Percentiles rank a stretch among this genome's conserved stretches.
Evolutionary conservation across 2,797 vertebrate genomes (phyloP).

Genomic region (Taenioides sp.): DNA sequence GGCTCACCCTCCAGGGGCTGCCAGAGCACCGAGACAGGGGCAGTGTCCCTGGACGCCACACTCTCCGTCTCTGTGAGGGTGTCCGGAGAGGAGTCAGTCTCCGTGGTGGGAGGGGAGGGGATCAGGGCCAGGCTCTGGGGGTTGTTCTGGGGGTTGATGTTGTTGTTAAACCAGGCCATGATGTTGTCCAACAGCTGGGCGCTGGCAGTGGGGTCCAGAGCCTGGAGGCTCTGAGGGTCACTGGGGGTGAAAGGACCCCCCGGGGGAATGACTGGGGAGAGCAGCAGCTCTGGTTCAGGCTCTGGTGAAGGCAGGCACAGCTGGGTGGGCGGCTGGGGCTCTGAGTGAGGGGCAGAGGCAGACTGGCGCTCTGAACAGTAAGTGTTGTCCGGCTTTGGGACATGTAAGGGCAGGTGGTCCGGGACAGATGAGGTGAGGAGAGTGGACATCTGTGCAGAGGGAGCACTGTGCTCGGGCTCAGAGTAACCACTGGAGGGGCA

Average conservation of each 20-base stretch:
- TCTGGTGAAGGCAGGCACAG: conserved; percentile 75
- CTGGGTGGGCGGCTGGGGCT: conserved; percentile 54
- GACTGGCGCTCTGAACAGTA: conserved; percentile 54
- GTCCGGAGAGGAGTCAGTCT: conserved; percentile 70
- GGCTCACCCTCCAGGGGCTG: conserved; percentile 71
- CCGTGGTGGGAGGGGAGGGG: conserved; percentile 77
- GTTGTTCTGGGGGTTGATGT: conserved; percentile 97
- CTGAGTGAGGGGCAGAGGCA: conserved; percentile 32
- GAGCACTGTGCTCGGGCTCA: conserved; percentile 52
- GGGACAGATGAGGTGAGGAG: conserved; percentile 30
- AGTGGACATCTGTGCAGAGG: conserved; percentile 35
- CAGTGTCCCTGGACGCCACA: conserved; percentile 48
- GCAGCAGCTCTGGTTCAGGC: conserved; percentile 63
- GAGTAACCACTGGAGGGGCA: conserved; percentile 41
- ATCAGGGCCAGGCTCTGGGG: conserved; percentile 87
- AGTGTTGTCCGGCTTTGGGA: conserved; percentile 45
- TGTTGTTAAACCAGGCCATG: conserved; percentile 98
- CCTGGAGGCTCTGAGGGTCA: conserved; percentile 83
- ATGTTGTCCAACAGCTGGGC: conserved; percentile 98
- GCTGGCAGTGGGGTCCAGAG: conserved; percentile 83
- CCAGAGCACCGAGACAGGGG: conserved; percentile 34
- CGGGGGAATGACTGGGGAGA: conserved; percentile 75
- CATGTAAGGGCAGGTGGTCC: conserved; percentile 36
- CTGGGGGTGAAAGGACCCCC: conserved; percentile 81
- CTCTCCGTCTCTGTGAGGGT: conserved; percentile 57